Base-by-base conservation (phyloP, 2,888 invertebrate genomes). In the Cyclophora albipunctata region DNA sequence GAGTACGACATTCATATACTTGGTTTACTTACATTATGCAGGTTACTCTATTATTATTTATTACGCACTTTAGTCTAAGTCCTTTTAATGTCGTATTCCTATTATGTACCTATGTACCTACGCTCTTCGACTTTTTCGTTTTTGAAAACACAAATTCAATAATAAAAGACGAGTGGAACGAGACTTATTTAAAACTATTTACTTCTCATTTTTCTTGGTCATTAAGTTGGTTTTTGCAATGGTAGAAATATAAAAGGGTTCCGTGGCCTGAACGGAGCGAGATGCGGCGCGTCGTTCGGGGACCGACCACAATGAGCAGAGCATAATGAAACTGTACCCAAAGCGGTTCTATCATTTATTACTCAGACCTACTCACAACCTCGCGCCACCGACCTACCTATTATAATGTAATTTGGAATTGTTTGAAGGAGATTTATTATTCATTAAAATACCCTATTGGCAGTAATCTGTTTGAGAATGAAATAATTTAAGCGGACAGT, bases 241-340 rank as follows among this genome's bases (percentile, higher is more conserved):
- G 60, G 53, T 55, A 63, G 59, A 71, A 69, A 64, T 74, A 71
- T 75, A 37, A 76, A 80, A 76, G 68, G 58, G 75, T 72, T 73
- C 49, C 55, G 52, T 71, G 66, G 63, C 62, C 64, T 67, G 68
- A 64, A 63, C 67, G 63, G 63, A 59, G 65, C 66, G 67, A 65
- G 70, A 66, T 66, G 71, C 67, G 67, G 63, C 65, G 58, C 61
- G 63, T 72, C 71, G 76, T 71, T 71, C 53, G 51, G 79, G 75
- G 78, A 71, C 57, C 55, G 61, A 60, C 62, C 65, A 73, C 75
- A 78, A 73, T 77, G 74, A 74, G 64, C 64, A 69, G 66, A 64
- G 64, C 69, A 71, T 75, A 78, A 78, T 77, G 77, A 78, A 79
- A 75, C 67, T 71, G 71, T 65, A 65, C 73, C 73, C 67, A 64